Evolutionary conservation across 2,888 invertebrate species (phyloP).

Genomic region (Rhyacophila evoluta): DNA sequence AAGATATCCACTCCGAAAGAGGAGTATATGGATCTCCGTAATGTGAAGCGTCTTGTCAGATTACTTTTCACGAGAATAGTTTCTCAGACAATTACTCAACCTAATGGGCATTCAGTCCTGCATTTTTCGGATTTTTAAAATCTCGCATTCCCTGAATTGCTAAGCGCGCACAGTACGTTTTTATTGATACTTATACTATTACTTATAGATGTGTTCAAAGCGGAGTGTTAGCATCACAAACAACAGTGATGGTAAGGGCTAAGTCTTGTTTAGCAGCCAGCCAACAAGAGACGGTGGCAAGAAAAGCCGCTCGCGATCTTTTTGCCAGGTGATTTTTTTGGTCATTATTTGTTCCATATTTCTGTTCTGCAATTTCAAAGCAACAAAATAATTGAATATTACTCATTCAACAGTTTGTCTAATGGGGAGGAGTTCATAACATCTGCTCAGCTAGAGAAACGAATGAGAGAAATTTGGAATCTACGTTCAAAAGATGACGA

Average conservation of each 20-base stretch:
- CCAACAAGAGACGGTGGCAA: conserved; percentile 86
- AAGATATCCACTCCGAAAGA: too few species aligned
- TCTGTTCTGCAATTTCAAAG: too few species aligned
- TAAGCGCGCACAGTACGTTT: too few species aligned
- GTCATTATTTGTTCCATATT: not conserved
- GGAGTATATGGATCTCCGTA: too few species aligned
- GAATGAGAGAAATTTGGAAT: conserved; percentile 76
- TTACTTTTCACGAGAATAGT: too few species aligned
- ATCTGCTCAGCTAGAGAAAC: conserved; percentile 81
- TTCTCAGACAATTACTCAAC: too few species aligned
- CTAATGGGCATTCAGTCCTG: too few species aligned
- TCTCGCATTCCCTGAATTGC: too few species aligned
- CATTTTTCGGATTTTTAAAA: too few species aligned
- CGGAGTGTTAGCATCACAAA: conserved; percentile 69
- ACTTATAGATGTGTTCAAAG: conserved; percentile 77
- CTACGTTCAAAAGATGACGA: conserved; percentile 61
- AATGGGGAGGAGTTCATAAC: conserved; percentile 91
- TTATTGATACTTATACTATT: too few species aligned
- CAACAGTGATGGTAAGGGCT: conserved; percentile 67
- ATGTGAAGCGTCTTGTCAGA: too few species aligned
- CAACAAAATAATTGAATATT: conserved; percentile 1
- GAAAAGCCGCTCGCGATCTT: conserved; percentile 88
- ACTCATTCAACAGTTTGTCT: conserved; percentile 72
- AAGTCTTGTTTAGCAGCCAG: conserved; percentile 85
- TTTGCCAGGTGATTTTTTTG: conserved; percentile 76